Percentiles rank a stretch among this genome's conserved stretches.
Evolutionary conservation across 64 coral and sea anemone species (phyloP).

Genomic region (Montipora efflorescens): DNA sequence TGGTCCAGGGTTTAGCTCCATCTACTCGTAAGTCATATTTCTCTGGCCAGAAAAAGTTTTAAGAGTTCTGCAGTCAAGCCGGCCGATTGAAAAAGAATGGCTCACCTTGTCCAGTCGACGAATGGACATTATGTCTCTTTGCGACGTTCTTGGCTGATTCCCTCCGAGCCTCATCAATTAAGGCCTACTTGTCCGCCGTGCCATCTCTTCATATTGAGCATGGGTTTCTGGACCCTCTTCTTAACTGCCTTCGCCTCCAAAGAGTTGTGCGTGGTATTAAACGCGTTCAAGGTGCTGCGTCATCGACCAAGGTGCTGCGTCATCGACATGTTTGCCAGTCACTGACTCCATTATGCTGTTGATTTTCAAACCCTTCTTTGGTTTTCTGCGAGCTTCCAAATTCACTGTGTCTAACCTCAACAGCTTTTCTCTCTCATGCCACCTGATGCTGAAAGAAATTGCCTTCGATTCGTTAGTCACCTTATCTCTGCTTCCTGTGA

Average conservation of each 20-base stretch:
- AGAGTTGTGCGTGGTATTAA: constrained; percentile 37
- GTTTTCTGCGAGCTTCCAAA: neutral
- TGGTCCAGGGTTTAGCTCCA: constrained; percentile 14
- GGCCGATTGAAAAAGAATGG: neutral
- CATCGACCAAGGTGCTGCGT: neutral
- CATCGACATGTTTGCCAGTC: neutral
- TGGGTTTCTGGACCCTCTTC: constrained; percentile 5
- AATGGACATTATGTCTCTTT: constrained; percentile 48
- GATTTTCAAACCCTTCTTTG: neutral
- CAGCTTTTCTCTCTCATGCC: neutral
- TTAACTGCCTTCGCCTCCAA: constrained; percentile 13
- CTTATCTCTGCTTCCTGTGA: neutral
- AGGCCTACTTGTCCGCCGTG: constrained; percentile 33
- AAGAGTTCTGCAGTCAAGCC: constrained; percentile 25
- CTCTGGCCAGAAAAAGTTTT: constrained; percentile 33
- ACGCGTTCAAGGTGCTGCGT: neutral
- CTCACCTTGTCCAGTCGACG: constrained; percentile 26
- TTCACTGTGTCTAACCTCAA: neutral
- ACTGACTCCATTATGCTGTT: neutral
- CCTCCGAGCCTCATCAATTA: neutral
- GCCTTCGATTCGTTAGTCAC: neutral
- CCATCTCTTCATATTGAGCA: constrained; percentile 8
- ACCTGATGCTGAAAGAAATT: neutral
- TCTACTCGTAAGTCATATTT: constrained; percentile 31
- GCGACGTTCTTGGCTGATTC: neutral